phyloP scores from a whole-genome alignment of 53 echinoderm and acorn worm species.

The Mesocentrotus franciscanus region DNA sequence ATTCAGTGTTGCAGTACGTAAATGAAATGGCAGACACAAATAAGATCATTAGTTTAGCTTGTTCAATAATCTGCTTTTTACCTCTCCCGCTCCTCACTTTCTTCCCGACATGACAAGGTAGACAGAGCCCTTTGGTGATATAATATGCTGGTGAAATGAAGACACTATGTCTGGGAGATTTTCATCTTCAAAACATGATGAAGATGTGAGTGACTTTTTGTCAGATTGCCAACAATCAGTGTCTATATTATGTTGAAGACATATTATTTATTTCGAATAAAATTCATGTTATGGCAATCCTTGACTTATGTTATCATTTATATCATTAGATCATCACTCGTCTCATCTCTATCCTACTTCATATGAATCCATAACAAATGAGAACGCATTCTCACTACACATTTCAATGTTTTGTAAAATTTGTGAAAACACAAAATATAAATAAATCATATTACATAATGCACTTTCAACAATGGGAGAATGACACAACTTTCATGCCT shows the following conservation, averaged over 20 bases:
- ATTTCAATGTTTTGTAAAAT: background rate
- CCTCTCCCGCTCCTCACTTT: background rate
- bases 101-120: background rate
- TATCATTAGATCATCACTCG: background rate
- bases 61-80: background rate
- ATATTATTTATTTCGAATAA: conserved; percentile 32
- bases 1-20: background rate
- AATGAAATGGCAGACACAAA: background rate
- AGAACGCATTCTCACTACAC: background rate
- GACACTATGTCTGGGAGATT: background rate
- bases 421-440: background rate
- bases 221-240: conserved; percentile 22
- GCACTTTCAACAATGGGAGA: background rate
- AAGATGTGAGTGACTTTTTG: background rate
- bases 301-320: background rate
- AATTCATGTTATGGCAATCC: background rate
- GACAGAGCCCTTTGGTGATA: conserved; percentile 2
- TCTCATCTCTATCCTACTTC: background rate
- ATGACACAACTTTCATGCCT: background rate
- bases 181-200: background rate
- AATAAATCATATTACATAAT: background rate
- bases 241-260: background rate
- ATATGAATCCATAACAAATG: background rate
- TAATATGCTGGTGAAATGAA: background rate
- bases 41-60: background rate